Percentiles rank a stretch among this genome's conserved stretches.
phyloP scores from a whole-genome alignment of 2,113 vertebrate genomes.

The Sylvia atricapilla region DNA sequence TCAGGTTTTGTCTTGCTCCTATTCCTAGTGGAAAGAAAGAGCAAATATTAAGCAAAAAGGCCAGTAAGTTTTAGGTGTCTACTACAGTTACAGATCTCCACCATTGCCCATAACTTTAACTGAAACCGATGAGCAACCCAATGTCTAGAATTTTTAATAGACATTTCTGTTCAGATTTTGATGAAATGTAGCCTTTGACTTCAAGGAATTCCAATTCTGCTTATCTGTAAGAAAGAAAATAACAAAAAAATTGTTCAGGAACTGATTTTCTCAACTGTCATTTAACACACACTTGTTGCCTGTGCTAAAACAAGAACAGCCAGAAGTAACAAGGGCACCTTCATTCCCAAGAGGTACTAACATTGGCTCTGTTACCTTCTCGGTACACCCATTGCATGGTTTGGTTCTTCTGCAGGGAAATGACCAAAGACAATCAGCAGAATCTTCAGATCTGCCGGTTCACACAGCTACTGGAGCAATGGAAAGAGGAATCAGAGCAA shows the following conservation, averaged over 20 bases:
- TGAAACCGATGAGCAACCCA: background rate
- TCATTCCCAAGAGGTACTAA: background rate
- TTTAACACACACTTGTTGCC: background rate
- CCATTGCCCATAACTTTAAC: background rate
- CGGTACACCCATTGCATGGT: rapidly evolving
- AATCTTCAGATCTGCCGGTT: background rate
- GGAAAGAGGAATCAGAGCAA: background rate
- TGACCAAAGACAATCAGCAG: background rate
- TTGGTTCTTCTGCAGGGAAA: background rate
- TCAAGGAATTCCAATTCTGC: background rate
- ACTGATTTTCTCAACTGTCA: background rate
- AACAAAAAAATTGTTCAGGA: background rate
- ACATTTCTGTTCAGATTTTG: background rate
- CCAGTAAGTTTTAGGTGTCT: background rate
- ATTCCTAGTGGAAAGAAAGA: background rate
- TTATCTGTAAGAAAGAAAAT: background rate
- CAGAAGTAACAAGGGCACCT: background rate
- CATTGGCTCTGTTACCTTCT: background rate
- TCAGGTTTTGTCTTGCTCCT: background rate
- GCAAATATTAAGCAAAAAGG: background rate
- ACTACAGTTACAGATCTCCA: background rate
- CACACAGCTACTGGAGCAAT: background rate
- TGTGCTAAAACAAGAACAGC: background rate
- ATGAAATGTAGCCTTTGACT: background rate
- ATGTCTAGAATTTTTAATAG: background rate